Evolutionary conservation across 2,797 vertebrate species (phyloP).

Genomic region (Squalus acanthias): DNA sequence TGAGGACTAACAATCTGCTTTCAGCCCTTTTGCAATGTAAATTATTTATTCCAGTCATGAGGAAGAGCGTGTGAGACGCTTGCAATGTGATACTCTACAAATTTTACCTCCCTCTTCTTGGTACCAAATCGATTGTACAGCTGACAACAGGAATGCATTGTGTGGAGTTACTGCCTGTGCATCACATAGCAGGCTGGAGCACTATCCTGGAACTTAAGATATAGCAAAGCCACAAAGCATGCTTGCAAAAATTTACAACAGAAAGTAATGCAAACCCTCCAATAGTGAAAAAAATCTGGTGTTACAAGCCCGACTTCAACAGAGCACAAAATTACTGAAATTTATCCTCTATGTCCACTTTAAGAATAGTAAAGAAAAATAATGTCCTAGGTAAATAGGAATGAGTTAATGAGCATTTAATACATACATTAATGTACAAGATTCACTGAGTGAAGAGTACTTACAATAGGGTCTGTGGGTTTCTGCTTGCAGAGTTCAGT

Average conservation of each 20-base stretch:
- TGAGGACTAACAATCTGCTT: background rate
- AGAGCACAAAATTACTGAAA: background rate
- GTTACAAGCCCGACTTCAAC: background rate
- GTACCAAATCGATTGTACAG: background rate
- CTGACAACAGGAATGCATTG: background rate
- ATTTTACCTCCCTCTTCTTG: background rate
- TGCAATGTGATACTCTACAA: background rate
- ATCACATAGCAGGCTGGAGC: background rate
- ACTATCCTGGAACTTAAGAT: background rate
- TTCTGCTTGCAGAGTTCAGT: slow-evolving; percentile 83
- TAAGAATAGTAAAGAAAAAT: background rate
- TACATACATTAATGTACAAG: background rate
- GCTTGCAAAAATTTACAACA: background rate
- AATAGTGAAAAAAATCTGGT: background rate
- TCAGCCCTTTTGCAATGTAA: background rate
- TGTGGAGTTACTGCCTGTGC: background rate
- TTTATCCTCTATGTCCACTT: background rate
- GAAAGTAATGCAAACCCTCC: background rate
- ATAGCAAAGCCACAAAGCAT: background rate
- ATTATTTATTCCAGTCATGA: background rate
- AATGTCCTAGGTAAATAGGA: background rate
- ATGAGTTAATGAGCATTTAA: background rate
- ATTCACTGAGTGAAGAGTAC: slow-evolving; percentile 49
- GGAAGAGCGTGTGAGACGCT: background rate
- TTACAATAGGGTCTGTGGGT: slow-evolving; percentile 77